A percentile compares a stretch with the other conserved stretches of the same genome.
phyloP scores from a whole-genome alignment of 2,888 invertebrate species.

The Dexiosoma caninum region DNA sequence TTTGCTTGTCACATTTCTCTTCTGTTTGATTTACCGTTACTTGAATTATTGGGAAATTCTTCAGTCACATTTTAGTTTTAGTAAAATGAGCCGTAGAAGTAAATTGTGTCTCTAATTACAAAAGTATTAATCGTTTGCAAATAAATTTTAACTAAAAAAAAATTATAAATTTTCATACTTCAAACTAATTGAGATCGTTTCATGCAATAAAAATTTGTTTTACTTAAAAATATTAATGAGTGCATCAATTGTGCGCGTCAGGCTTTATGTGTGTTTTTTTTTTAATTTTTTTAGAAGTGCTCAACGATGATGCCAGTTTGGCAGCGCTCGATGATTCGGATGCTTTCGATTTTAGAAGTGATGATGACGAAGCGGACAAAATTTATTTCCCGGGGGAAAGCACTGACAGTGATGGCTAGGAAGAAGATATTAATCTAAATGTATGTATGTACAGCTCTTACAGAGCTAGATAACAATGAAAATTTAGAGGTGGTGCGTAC shows the following conservation, averaged over 20 bases:
- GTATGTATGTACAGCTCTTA: constrained; percentile 5
- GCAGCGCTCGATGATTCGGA: constrained; percentile 29
- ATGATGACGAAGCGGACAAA: constrained; percentile 27
- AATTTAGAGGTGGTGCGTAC: constrained; percentile 5
- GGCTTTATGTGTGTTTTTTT: constrained; percentile 3
- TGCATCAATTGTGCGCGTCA: constrained; percentile 32
- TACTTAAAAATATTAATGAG: constrained; percentile 14
- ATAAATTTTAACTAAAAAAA: too few species aligned
- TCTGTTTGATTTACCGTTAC: too few species aligned
- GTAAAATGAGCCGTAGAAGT: too few species aligned
- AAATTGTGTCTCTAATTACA: too few species aligned
- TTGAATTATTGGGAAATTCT: too few species aligned
- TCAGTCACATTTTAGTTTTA: too few species aligned
- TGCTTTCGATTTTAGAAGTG: constrained; percentile 30
- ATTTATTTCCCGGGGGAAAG: constrained; percentile 31
- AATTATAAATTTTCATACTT: too few species aligned
- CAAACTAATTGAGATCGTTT: too few species aligned
- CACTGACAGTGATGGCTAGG: constrained; percentile 23
- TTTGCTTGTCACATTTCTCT: too few species aligned
- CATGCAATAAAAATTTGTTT: too few species aligned
- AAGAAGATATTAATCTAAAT: constrained; percentile 30
- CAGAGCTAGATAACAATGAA: constrained; percentile 3
- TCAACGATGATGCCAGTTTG: constrained; percentile 25
- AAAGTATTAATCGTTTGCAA: too few species aligned
- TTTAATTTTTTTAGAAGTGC: background rate